Base-by-base conservation (phyloP, 2,888 invertebrate species). In the Ptychoptera albimana region DNA sequence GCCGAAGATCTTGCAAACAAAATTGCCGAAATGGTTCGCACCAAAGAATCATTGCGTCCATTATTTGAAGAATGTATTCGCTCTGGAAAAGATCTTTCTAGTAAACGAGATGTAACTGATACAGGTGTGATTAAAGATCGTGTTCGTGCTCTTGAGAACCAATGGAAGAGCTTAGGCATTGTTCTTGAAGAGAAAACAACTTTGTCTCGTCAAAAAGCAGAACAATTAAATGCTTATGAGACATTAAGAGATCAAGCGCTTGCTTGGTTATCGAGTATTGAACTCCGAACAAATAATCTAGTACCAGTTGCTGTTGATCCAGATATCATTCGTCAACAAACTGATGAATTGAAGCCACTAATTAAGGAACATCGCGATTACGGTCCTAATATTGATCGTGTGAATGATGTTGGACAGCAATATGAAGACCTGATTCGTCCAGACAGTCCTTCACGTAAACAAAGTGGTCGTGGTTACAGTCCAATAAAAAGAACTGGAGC, bases 351-450 rank as follows among this genome's bases (percentile, higher is more conserved):
- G 9, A 75, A 86, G 61, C 92, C 93, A 0, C 72, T 96, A 40
- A 69, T 79, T 12, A 88, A 89, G 60, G 92, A 93, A 57, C 87
- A 92, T 63, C 76, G 87, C 44, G 89, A 91, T 55, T 92, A 81
- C 64, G 79, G 77, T 0, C 69, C 74, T 11, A 89, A 82, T 30
- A 82, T 96, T 37, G 93, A 93, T 54, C 89, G 86, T 69, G 74
- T 75, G 44, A 92, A 91, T 64, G 92, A 93, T 57, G 73, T 91
- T 1, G 94, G 93, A 1, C 77, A 78, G 30, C 74, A 82, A 15
- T 92, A 89, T 58, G 93, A 94, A 55, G 80, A 82, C 11, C 62
- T 92, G 38, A 70, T 83, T 3, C 73, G 87, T 32, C 82, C 83
- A 1, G 88, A 89, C 54, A 85, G 85, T 46, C 87, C 88, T 1